Evolutionary conservation across 1,140 invertebrate species (phyloP).

Genomic region (Apis dorsata): DNA sequence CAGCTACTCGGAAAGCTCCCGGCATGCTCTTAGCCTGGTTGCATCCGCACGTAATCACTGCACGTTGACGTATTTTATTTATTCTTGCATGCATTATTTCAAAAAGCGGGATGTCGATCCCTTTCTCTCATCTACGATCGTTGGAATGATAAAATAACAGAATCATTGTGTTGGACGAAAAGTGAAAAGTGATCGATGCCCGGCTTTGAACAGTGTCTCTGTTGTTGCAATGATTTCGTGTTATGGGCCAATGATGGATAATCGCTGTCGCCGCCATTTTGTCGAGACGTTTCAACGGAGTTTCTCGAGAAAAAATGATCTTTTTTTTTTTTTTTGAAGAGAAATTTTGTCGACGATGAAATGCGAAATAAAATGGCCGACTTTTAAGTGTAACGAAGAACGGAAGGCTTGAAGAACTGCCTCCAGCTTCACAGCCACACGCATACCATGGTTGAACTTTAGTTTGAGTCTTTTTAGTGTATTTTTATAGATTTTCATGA

Average conservation of each 20-base stretch:
- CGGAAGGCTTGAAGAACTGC: not conserved
- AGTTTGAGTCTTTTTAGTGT: no score
- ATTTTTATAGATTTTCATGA: no score
- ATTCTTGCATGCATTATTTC: slow-evolving; percentile 55
- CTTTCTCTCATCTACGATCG: not conserved
- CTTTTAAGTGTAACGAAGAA: not conserved
- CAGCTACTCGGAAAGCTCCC: slow-evolving; percentile 54
- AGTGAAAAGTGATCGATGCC: not conserved
- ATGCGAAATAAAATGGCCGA: not conserved
- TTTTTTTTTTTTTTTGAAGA: no score
- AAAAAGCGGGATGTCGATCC: not conserved
- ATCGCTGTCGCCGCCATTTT: not conserved
- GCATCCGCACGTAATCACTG: slow-evolving; percentile 71
- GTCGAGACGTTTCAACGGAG: no score
- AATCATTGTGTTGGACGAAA: not conserved
- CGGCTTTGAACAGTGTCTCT: not conserved
- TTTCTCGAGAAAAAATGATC: not conserved
- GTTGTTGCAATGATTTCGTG: slow-evolving; percentile 52
- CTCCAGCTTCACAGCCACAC: slow-evolving; percentile 13
- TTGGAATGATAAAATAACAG: no score
- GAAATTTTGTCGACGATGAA: no score
- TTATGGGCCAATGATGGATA: slow-evolving; percentile 26
- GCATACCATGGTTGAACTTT: slow-evolving; percentile 29
- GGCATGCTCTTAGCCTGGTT: slow-evolving; percentile 63
- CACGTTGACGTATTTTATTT: slow-evolving; percentile 63